Base-by-base conservation (phyloP, 2,113 vertebrate species). In the Hucho hucho region DNA sequence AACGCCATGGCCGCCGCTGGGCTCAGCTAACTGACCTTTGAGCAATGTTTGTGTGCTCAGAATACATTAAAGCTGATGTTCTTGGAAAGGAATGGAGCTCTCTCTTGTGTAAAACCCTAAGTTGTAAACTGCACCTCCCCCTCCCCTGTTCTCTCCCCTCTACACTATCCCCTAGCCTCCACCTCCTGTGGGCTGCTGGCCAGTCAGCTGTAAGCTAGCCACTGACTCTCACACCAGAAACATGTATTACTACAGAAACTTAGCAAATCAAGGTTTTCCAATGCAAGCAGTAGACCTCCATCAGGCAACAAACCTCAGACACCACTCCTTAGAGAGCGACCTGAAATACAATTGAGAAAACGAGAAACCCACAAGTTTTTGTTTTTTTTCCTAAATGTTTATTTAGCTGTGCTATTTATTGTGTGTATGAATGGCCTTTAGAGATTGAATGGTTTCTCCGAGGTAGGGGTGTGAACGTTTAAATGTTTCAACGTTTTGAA, bases 381-480 rank as follows among this genome's bases (percentile, higher is more conserved):
- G n/a, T n/a, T 4, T 18, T 53, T 3, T 1, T 2, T 53, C 4
- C n/a, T 22, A 22, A 22, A 24, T 3, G 58, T 61, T 61, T 61
- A 61, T 61, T 59, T 59, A 59, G 20, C 58, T 22, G n/a, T 6
- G 58, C 20, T 59, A 59, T 59, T n/a, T 58, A 58, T 29, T 29
- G 26, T 59, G 65, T 63, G 32, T 80, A 28, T 77, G 69, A 66
- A 71, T 76, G 64, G 56, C 32, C 22, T 16, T 75, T 24, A 71
- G 24, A 66, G 14, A 26, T 65, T 82, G 68, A 72, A 80, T 66
- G 47, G 67, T 75, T 80, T 76, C 77, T 76, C n/a, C 13, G 16
- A 43, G 2, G 37, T 43, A 43, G 9, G 37, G 37, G 9, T 43
- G 9, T 43, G 37, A 43, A 43, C 9, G 9, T 43, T 11, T 11